Evolutionary conservation across 2,888 invertebrate genomes (phyloP), one percentile per base, ranked within the genome.

Genomic region (Orthosia incerta): DNA sequence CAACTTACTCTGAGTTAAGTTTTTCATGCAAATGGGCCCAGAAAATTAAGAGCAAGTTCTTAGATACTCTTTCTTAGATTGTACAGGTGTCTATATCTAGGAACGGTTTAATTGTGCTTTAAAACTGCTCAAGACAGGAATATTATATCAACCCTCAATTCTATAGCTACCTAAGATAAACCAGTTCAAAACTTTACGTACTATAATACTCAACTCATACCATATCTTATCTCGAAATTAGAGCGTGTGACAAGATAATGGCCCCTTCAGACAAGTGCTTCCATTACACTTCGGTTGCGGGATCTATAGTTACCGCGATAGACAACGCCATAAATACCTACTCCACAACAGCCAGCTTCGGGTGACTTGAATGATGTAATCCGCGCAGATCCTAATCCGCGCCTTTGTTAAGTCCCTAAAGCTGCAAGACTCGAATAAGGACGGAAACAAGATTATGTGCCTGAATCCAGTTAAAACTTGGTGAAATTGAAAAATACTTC

Each of bases 321-420:
- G 48, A 16, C 66, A 64, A 63, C 48, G 48, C 61, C 77, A 57
- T 78, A 80, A 83, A 80, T 76, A 73, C 51, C 12, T 31, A 57
- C 83, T 80, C 72, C 62, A 31, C 48, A 45, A 62, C 56, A 45
- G 50, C 50, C 50, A 60, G 23, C 65, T 55, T 71, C 60, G 46
- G 53, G 61, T 61, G 63, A 60, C 74, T 85, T 71, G 59, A 72
- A 59, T 57, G 64, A 62, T 74, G 56, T 71, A 75, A 82, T 74
- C 82, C 71, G 51, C 59, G n/a, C n/a, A 65, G 79, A 74, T 65
- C 70, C 67, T 79, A 83, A 80, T 74, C 77, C 68, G 16, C 74
- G 48, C 61, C 46, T 63, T 63, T 65, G 83, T 80, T 75, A 75
- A 83, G 69, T 48, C 72, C 45, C 13, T 61, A 53, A 82, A 68